Base-by-base conservation (phyloP, 2,113 vertebrate genomes). In the Phasianus colchicus region DNA sequence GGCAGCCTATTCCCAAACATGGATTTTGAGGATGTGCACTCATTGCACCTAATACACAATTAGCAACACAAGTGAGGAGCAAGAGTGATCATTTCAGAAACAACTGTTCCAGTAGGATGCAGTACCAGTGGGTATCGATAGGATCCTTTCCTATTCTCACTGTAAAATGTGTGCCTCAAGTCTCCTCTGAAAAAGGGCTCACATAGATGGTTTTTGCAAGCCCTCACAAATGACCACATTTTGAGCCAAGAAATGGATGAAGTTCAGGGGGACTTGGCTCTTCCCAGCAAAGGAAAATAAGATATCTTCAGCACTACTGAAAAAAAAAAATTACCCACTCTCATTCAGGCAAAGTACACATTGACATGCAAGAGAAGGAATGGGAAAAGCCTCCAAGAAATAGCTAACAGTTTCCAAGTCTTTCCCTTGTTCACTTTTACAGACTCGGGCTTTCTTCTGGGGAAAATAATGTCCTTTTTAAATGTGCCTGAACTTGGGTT, bases 331-430 rank as follows among this genome's bases (percentile, higher is more conserved):
- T 6, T 27, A 70, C 30, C 43, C 21, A 13, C 19, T 65, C 38
- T 90, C 47, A 76, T 73, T 67, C 81, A 83, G 74, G 82, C 84
- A 93, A 89, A 92, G 60, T 27, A 85, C 6, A 2, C 8, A 0
- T 76, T 90, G 83, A 80, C 74, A 93, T 83, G 84, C 63, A 55
- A n/a, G 54, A 77, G 82, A 84, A 93, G 55, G 84, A 93, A 91
- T 73, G 54, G 81, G 78, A 94, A 93, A 93, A 96, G 60, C 64
- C 78, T 94, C 85, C 92, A 95, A 92, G 91, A 96, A 96, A 96
- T 74, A 93, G 81, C 86, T 76, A 89, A 92, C 5, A 2, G 63
- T 83, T 91, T 96, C 92, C 95, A 96, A 96, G 81, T n/a, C 54
- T 87, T 89, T 82, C 80, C 48, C 64, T 87, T 88, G 83, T 83